These are phyloP conservation scores for Parapsyche elsis DNA, from an alignment of 1,140 invertebrate genomes.

Conservation along the genomic window DNA sequence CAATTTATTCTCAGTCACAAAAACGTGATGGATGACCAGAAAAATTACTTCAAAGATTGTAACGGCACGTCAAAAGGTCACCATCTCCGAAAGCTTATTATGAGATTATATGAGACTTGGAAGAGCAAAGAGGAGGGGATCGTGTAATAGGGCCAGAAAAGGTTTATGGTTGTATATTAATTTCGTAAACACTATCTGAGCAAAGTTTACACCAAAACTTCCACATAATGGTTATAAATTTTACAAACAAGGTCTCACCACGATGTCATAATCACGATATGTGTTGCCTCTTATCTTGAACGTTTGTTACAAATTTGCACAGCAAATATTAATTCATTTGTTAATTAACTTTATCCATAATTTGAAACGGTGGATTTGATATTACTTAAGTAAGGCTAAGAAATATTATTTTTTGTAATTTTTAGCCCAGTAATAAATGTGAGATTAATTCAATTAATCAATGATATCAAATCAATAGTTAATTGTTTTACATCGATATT, in stretches of 20 bases:
- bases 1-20: no score
- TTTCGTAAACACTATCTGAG: conserved; percentile 38
- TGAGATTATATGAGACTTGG: not conserved
- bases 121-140: not conserved
- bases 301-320: no score
- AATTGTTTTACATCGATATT: no score
- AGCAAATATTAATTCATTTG: no score
- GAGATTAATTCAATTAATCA: no score
- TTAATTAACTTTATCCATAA: no score
- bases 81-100: conserved; percentile 15
- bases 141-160: conserved; percentile 32
- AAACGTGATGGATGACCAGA: not conserved
- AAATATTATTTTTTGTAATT: no score
- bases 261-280: conserved; percentile 28
- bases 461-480: no score
- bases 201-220: conserved; percentile 36
- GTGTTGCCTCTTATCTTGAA: not conserved
- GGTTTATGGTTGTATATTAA: conserved; percentile 41
- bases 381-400: no score
- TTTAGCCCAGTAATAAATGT: no score
- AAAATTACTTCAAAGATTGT: not conserved
- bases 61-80: not conserved
- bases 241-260: conserved; percentile 19
- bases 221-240: conserved; percentile 38
- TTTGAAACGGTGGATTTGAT: no score